Percentiles rank a stretch among this genome's conserved stretches.
Evolutionary conservation across 1,140 invertebrate species (phyloP).

Genomic region (Idris sp.): DNA sequence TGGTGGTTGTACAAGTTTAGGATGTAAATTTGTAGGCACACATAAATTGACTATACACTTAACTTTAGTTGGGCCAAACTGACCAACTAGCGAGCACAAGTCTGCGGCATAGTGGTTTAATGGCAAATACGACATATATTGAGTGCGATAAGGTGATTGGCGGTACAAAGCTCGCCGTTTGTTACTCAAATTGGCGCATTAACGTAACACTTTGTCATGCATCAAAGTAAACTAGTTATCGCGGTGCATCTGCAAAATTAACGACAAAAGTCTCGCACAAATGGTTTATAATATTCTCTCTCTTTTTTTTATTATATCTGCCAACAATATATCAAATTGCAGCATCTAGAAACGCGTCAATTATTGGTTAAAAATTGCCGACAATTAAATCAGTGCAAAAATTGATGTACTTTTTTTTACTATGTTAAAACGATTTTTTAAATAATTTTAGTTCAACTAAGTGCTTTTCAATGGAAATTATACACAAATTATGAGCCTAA

Average conservation of each 20-base stretch:
- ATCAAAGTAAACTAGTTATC: slow-evolving; percentile 11
- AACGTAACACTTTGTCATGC: slow-evolving; percentile 2
- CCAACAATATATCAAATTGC: no score
- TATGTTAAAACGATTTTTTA: no score
- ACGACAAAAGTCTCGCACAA: background rate
- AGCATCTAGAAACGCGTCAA: no score
- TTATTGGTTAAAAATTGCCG: no score
- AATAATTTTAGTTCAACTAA: no score
- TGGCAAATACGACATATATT: slow-evolving; percentile 18
- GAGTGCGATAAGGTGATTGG: slow-evolving; percentile 19
- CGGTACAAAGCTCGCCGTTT: slow-evolving; percentile 4
- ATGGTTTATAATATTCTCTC: no score
- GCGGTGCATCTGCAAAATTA: background rate
- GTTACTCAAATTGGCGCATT: slow-evolving; percentile 11
- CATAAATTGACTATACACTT: slow-evolving; percentile 40
- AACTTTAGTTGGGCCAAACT: slow-evolving; percentile 25
- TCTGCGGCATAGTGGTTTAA: slow-evolving; percentile 4
- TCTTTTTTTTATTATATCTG: no score
- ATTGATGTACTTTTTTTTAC: no score
- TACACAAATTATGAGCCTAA: no score
- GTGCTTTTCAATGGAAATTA: no score
- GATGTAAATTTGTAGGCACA: slow-evolving; percentile 25
- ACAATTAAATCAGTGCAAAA: no score
- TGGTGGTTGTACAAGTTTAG: slow-evolving; percentile 15
- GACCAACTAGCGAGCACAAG: background rate